A percentile compares a stretch with the other conserved stretches of the same genome.
Conservation (phyloP, 1,140 invertebrate genomes). For the Mactra quadrangularis region DNA sequence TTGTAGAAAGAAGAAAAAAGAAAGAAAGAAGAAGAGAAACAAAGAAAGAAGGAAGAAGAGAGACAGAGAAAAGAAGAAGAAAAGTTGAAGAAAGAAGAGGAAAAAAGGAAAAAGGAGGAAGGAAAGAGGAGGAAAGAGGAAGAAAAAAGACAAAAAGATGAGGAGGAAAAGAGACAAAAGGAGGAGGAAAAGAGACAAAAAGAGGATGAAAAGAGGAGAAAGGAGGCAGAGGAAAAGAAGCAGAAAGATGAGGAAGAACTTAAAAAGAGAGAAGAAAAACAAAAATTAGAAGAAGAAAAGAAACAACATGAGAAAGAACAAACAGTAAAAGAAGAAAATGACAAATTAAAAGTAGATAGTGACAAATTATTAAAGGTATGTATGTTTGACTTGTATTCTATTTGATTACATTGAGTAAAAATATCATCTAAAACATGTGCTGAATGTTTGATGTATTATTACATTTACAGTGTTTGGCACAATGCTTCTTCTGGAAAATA, state of each 20-base stretch:
- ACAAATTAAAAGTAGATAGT: conserved; percentile 46
- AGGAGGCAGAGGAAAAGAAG: conserved; percentile 61
- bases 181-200: conserved; percentile 59
- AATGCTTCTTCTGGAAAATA: too few relatives aligned
- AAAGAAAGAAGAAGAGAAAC: conserved; percentile 56
- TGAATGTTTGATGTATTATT: background rate
- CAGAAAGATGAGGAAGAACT: conserved; percentile 60
- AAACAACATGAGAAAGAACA: conserved; percentile 52
- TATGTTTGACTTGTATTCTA: conserved; percentile 27
- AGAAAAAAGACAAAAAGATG: conserved; percentile 58
- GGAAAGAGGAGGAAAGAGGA: conserved; percentile 59
- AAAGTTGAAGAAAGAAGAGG: conserved; percentile 54
- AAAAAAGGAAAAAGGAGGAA: conserved; percentile 60
- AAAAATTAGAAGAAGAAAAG: conserved; percentile 57
- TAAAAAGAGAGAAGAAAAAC: conserved; percentile 59
- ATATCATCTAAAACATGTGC: background rate
- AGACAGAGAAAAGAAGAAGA: conserved; percentile 52
- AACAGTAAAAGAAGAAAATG: conserved; percentile 64
- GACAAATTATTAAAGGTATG: conserved; percentile 41
- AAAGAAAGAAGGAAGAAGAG: conserved; percentile 48
- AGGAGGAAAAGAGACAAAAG: conserved; percentile 53
- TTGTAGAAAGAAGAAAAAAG: conserved; percentile 50
- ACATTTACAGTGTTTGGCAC: too few relatives aligned
- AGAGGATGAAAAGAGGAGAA: conserved; percentile 61
- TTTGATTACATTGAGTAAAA: conserved; percentile 3